Base-by-base conservation (phyloP, 1,140 invertebrate genomes). In the Proctacanthus coquilletti region DNA sequence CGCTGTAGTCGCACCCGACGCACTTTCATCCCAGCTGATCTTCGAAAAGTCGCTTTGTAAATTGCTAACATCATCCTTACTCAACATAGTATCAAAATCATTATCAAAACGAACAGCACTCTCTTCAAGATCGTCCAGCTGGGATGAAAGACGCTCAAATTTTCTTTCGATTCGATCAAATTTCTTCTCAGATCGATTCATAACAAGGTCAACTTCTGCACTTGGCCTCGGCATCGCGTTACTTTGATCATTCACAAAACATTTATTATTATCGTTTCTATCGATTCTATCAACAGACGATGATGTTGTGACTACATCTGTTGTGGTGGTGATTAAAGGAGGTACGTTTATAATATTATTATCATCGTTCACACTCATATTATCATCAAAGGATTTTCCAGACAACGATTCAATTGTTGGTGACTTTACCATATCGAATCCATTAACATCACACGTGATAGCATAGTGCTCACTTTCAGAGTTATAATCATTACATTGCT, bases 111-210 rank as follows among this genome's bases (percentile, higher is more conserved):
- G 25, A 5, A 21, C 33, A 1, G 41, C 42, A 25, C 37, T 44
- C 30, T 52, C 52, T 36, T 66, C 53, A 37, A 53, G 27, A 35
- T 48, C 42, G 3, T 35, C 38, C 11, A 42, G 13, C 31, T 56
- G 46, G 9, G 66, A 66, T 40, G 69, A 66, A 58, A 73, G 63
- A 45, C 69, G 57, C 52, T 71, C 67, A 50, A 73, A 72, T 50
- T 68, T 66, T 35, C 64, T 53, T 47, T 72, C 70, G 30, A 72
- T 65, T 40, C 66, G 58, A 45, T 53, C 56, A 20, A 56, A 46
- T 50, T 61, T 62, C 19, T 55, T 51, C 34, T 56, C 63, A 30
- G 42, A 43, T 48, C 46, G 47, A 38, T 50, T 48, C 45, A 37
- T n/a, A n/a, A n/a, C n/a, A n/a, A n/a, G n/a, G n/a, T n/a, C n/a